Conservation (phyloP, 2,888 invertebrate genomes). For the Parascotia fuliginaria region DNA sequence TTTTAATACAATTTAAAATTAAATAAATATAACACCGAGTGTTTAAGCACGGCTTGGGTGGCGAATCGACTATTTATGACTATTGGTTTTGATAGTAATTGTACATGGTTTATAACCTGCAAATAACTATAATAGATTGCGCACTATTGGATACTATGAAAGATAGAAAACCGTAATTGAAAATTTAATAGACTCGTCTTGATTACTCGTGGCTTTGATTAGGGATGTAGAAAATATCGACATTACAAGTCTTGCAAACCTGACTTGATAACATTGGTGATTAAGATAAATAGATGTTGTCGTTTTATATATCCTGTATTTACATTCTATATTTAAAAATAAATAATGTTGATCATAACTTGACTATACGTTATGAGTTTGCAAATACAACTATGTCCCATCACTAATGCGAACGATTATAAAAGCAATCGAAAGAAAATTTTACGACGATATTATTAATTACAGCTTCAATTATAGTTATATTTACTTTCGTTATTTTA, state of each 20-base stretch:
- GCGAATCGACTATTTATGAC: constrained; percentile 69
- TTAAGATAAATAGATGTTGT: background rate
- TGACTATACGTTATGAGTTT: background rate
- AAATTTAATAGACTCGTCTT: constrained; percentile 45
- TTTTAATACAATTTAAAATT: too few species aligned
- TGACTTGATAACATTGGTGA: background rate
- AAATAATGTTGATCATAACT: background rate
- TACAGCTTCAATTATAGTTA: constrained; percentile 25
- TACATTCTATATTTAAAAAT: background rate
- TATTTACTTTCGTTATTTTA: constrained; percentile 22
- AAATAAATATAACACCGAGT: constrained; percentile 24
- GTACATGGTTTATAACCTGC: constrained; percentile 46
- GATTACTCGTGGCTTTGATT: constrained; percentile 31
- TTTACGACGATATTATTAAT: constrained; percentile 24
- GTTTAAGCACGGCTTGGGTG: constrained; percentile 56
- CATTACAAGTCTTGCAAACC: background rate
- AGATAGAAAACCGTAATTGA: constrained; percentile 49
- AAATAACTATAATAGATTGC: constrained; percentile 48
- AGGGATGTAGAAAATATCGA: constrained; percentile 18
- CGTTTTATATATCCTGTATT: background rate
- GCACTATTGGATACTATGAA: constrained; percentile 32
- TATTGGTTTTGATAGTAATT: constrained; percentile 67
- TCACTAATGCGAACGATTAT: background rate
- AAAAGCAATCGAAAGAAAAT: constrained; percentile 18
- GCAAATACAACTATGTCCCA: background rate